Evolutionary conservation across 2,797 vertebrate genomes (phyloP).

Genomic region (Pitangus sulphuratus): DNA sequence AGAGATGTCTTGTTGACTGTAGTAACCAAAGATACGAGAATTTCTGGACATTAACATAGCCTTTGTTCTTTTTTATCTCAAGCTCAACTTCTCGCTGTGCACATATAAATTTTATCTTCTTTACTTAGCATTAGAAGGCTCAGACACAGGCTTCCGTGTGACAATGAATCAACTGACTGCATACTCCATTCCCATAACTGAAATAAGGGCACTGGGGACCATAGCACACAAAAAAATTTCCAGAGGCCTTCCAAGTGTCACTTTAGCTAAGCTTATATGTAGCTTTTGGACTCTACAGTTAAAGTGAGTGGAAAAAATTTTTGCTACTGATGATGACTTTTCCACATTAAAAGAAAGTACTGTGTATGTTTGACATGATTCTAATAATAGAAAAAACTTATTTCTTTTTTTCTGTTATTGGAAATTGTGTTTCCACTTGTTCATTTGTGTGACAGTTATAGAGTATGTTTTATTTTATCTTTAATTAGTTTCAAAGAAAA

Average conservation of each 20-base stretch:
- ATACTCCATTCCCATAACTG: neutral
- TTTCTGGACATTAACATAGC: neutral
- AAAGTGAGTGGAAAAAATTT: neutral
- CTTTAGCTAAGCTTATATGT: neutral
- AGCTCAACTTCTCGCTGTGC: neutral
- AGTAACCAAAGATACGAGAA: neutral
- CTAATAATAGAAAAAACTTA: neutral
- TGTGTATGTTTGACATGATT: neutral
- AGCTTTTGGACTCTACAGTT: neutral
- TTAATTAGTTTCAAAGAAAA: constrained; percentile 11
- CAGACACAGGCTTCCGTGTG: rapidly evolving
- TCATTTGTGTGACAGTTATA: neutral
- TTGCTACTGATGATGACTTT: neutral
- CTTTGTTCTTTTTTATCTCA: neutral
- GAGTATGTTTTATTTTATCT: neutral
- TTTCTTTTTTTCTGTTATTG: neutral
- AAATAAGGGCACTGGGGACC: neutral
- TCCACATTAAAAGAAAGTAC: neutral
- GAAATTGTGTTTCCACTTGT: neutral
- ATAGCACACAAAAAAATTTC: neutral
- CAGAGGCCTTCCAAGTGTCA: neutral
- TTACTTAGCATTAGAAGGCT: neutral
- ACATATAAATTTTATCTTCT: neutral
- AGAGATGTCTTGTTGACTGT: neutral
- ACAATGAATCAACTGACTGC: neutral